Evolutionary conservation across 2,888 invertebrate species (phyloP).

Genomic region (Slavum lentiscoides): DNA sequence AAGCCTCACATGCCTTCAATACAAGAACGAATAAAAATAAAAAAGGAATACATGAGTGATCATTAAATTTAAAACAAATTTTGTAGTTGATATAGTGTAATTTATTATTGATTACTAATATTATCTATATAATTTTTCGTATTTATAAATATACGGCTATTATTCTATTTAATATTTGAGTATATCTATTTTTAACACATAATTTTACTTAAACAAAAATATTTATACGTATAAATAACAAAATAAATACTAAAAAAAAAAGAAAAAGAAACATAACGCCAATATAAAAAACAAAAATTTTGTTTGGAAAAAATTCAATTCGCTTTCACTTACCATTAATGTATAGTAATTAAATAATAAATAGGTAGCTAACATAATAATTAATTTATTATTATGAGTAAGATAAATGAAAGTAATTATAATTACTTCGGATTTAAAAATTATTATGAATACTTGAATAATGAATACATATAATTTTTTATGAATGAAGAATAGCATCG

Average conservation of each 20-base stretch:
- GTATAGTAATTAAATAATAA: conserved; percentile 10
- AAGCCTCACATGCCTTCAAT: conserved; percentile 38
- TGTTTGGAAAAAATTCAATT: not conserved
- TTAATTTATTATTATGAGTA: conserved; percentile 4
- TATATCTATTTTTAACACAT: not conserved
- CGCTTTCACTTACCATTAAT: not conserved
- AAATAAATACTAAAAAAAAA: not conserved
- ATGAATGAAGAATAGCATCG: conserved; percentile 73
- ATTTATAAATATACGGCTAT: conserved; percentile 20
- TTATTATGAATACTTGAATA: conserved; percentile 23
- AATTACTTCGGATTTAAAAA: conserved; percentile 5
- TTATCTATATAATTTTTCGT: conserved; percentile 8
- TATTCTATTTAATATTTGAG: not conserved
- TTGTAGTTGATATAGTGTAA: conserved; percentile 9
- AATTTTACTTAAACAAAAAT: conserved; percentile 6
- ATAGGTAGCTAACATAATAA: conserved; percentile 28
- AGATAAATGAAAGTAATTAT: conserved; percentile 12
- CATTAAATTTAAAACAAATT: conserved; percentile 12
- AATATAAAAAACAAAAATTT: not conserved
- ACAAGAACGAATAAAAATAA: conserved; percentile 47
- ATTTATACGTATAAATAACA: conserved; percentile 36
- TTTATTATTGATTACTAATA: conserved; percentile 28
- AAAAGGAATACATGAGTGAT: conserved; percentile 33
- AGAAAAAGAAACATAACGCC: conserved; percentile 11
- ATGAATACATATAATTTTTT: conserved; percentile 2